Evolutionary conservation across 2,113 vertebrate species (phyloP).

Genomic region (Prietella phreatophila): DNA sequence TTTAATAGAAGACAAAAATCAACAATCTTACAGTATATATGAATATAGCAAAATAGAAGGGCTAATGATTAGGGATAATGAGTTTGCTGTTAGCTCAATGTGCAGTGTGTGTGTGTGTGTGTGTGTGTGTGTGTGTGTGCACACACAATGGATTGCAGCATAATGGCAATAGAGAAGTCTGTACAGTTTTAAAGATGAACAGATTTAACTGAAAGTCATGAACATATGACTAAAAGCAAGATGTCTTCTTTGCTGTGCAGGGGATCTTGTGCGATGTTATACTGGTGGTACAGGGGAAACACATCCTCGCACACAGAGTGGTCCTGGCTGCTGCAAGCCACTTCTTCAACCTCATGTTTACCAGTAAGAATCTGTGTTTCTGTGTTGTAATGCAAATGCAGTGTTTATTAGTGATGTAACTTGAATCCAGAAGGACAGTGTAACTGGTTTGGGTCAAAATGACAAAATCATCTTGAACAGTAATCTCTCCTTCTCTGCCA

Average conservation of each 20-base stretch:
- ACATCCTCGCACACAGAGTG: conserved; percentile 90
- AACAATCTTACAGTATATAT: not conserved
- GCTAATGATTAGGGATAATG: not conserved
- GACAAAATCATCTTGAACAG: not conserved
- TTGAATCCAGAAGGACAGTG: not conserved
- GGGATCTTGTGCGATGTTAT: conserved; percentile 93
- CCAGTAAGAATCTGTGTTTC: conserved; percentile 77
- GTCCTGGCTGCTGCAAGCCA: conserved; percentile 94
- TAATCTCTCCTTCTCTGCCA: conserved; percentile 33
- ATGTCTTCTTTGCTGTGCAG: conserved; percentile 66
- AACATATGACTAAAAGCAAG: not conserved
- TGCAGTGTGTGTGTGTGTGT: no score
- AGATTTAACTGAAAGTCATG: not conserved
- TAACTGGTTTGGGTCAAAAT: not conserved
- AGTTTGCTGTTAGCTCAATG: no score
- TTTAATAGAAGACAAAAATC: no score
- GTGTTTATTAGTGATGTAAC: not conserved
- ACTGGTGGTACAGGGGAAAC: conserved; percentile 91
- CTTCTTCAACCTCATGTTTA: conserved; percentile 98
- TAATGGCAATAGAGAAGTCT: not conserved
- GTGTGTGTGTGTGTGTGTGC: no score
- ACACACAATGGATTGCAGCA: not conserved
- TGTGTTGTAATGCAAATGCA: not conserved
- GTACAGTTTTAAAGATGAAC: not conserved
- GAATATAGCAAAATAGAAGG: not conserved